A percentile compares a stretch with the other conserved stretches of the same genome.
These are phyloP conservation scores for Climacteris rufus DNA, from an alignment of 2,113 vertebrate species.

Conservation along the genomic window DNA sequence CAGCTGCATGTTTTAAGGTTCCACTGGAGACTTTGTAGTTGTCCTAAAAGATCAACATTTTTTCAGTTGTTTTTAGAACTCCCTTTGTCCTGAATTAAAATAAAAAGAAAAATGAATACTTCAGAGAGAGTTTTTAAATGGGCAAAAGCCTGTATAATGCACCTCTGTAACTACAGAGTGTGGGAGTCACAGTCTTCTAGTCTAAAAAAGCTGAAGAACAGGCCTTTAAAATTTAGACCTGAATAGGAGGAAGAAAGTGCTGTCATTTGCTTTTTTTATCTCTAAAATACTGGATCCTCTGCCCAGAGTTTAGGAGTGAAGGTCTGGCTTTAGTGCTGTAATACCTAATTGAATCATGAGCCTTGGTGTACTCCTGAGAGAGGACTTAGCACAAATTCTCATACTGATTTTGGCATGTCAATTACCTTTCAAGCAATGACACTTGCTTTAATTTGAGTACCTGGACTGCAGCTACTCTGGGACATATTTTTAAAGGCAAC, in stretches of 20 bases:
- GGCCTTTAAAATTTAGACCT: background rate
- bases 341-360: constrained; percentile 25
- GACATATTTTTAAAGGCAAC: background rate
- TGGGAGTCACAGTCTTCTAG: background rate
- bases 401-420: constrained; percentile 18
- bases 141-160: background rate
- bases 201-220: background rate
- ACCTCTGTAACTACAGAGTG: background rate
- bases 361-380: background rate
- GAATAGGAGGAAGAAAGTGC: background rate
- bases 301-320: background rate
- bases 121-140: background rate
- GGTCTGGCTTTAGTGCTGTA: background rate
- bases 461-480: background rate
- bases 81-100: background rate
- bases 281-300: background rate
- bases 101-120: background rate
- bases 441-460: background rate
- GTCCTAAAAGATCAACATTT: background rate
- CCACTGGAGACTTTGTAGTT: background rate
- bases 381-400: background rate
- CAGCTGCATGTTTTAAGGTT: background rate
- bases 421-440: constrained; percentile 6
- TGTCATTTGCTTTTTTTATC: background rate
- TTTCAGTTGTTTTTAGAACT: background rate